Base-by-base conservation (phyloP, 2,113 vertebrate species). In the Sitta europaea region DNA sequence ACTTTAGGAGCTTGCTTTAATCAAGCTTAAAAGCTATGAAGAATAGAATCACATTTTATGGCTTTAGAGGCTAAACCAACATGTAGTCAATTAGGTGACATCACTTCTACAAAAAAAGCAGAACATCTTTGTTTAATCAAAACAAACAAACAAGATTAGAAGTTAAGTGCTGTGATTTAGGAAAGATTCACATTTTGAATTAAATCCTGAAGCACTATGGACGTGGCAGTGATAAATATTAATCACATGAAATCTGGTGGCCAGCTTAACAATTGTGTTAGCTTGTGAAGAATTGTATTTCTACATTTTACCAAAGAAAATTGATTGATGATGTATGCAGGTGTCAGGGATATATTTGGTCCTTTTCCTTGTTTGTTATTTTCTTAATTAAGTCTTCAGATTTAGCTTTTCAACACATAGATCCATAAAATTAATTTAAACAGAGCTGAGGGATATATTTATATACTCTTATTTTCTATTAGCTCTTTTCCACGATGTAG, bases 121-220 rank as follows among this genome's bases (percentile, higher is more conserved):
- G 95, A 94, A 96, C 98, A 98, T 97, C 97, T 98, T 98, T 97
- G 95, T 97, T 98, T 95, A 98, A 98, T 98, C 97, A 98, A 97
- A 98, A 97, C 96, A 97, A 98, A 98, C 97, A 98, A 98, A 98
- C 97, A 97, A 92, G 90, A 98, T 98, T 97, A 98, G 94, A 96
- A 93, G 92, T 95, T 95, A 97, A 92, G 96, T 96, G 97, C 81
- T 78, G 42, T 72, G 90, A 94, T 97, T 93, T 92, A 70, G 84
- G 71, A 94, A 96, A 97, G 95, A 96, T 65, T 95, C 95, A 90
- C 92, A 94, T 97, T 97, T 96, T 85, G 76, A 98, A 97, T 96
- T 95, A 92, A 95, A 88, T 61, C 73, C 84, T 96, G 66, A 33
- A 79, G 68, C 89, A 66, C 62, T 81, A 89, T 43, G 78, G 94